Evolutionary conservation across 2,888 invertebrate genomes (phyloP).

Genomic region (Agriopis aurantiaria): DNA sequence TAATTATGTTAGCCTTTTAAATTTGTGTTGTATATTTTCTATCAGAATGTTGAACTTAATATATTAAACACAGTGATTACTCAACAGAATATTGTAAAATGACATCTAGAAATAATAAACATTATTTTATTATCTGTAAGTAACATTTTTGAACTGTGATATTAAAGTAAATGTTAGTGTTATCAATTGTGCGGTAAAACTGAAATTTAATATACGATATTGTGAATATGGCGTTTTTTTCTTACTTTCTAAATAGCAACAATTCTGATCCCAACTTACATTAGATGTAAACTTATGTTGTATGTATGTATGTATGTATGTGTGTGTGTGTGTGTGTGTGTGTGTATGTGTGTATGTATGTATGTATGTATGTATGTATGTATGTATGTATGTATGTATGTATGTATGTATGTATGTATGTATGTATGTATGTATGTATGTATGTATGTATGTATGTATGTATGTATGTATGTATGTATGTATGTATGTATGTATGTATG

Average conservation of each 20-base stretch:
- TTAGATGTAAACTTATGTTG: no score
- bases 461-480: no score
- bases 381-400: no score
- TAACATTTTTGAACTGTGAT: slow-evolving; percentile 81
- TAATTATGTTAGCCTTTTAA: not conserved
- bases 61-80: slow-evolving; percentile 13
- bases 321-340: no score
- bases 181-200: slow-evolving; percentile 71
- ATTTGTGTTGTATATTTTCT: slow-evolving; percentile 3
- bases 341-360: no score
- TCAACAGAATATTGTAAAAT: slow-evolving; percentile 52
- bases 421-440: no score
- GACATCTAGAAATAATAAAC: slow-evolving; percentile 46
- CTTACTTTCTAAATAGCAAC: not conserved
- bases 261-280: not conserved
- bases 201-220: slow-evolving; percentile 74
- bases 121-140: slow-evolving; percentile 51
- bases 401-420: no score
- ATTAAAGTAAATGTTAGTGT: slow-evolving; percentile 74
- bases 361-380: no score
- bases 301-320: not conserved
- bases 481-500: no score
- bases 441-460: no score
- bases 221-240: slow-evolving; percentile 50
- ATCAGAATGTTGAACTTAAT: not conserved